Evolutionary conservation across 1,140 invertebrate species (phyloP).

Genomic region (Drosophila sturtevanti): DNA sequence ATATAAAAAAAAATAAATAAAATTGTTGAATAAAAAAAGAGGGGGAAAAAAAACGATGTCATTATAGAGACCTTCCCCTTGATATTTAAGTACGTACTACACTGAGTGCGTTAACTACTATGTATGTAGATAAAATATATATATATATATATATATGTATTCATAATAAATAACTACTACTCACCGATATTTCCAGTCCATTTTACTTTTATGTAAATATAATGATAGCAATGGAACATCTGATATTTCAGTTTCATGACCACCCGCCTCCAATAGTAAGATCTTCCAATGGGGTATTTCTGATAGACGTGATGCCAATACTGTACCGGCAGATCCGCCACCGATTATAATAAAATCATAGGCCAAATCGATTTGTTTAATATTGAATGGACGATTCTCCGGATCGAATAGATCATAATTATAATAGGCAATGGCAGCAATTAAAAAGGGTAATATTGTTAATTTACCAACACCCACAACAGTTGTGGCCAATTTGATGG

Average conservation of each 20-base stretch:
- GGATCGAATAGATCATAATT: constrained; percentile 94
- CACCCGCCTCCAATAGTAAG: constrained; percentile 93
- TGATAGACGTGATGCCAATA: constrained; percentile 92
- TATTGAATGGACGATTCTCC: constrained; percentile 90
- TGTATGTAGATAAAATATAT: too few species aligned
- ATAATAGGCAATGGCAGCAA: constrained; percentile 91
- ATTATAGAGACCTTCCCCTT: not conserved
- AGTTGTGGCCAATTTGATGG: constrained; percentile 87
- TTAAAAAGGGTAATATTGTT: constrained; percentile 89
- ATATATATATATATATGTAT: not conserved
- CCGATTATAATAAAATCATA: constrained; percentile 93
- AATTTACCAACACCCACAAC: constrained; percentile 88
- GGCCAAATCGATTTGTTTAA: constrained; percentile 85
- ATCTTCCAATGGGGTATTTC: constrained; percentile 91
- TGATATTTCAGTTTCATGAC: constrained; percentile 91
- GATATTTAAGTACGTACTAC: not conserved
- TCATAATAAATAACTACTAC: constrained; percentile 22
- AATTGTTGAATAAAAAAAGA: not conserved
- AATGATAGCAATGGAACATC: constrained; percentile 92
- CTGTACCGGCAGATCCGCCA: constrained; percentile 93
- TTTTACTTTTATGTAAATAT: constrained; percentile 93
- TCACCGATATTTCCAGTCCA: constrained; percentile 96
- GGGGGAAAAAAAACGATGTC: not conserved
- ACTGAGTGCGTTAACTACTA: not conserved
- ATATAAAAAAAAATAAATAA: not conserved